Conservation (phyloP, 2,113 vertebrate genomes). For the Thunnus thynnus region DNA sequence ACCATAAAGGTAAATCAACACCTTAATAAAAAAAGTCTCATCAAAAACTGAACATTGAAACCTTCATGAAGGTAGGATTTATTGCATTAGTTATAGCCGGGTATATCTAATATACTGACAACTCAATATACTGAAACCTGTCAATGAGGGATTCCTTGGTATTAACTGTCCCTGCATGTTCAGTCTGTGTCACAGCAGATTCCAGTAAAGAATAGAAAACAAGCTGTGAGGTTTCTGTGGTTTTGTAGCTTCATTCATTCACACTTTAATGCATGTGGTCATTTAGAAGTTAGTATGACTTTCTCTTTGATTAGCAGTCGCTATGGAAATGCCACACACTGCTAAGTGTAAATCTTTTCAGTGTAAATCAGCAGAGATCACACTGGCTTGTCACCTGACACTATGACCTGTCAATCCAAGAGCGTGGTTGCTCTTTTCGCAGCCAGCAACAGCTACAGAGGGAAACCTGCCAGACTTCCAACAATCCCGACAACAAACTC, state of each 20-base stretch:
- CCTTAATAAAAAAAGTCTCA: background rate
- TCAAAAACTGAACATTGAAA: background rate
- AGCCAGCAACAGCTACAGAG: conserved; percentile 49
- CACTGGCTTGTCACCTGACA: conserved; percentile 49
- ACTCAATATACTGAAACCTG: background rate
- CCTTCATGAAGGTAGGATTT: background rate
- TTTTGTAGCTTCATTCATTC: background rate
- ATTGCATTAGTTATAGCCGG: background rate
- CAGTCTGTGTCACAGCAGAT: background rate
- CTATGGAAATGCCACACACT: background rate
- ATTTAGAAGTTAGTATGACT: conserved; percentile 10
- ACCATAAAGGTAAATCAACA: background rate
- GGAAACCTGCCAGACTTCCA: conserved; percentile 60
- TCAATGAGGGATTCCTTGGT: background rate
- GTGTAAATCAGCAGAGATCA: conserved; percentile 51
- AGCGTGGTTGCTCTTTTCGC: conserved; percentile 44
- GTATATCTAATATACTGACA: background rate
- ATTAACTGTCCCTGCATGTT: background rate
- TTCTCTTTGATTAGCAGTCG: conserved; percentile 37
- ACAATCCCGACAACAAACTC: conserved; percentile 30
- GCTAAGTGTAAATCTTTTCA: conserved; percentile 22
- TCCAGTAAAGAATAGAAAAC: background rate
- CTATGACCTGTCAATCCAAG: conserved; percentile 48
- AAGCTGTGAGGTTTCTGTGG: background rate
- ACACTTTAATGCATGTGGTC: conserved; percentile 1